Base-by-base conservation (phyloP, 2,888 invertebrate species). In the Drosophila colorata region DNA sequence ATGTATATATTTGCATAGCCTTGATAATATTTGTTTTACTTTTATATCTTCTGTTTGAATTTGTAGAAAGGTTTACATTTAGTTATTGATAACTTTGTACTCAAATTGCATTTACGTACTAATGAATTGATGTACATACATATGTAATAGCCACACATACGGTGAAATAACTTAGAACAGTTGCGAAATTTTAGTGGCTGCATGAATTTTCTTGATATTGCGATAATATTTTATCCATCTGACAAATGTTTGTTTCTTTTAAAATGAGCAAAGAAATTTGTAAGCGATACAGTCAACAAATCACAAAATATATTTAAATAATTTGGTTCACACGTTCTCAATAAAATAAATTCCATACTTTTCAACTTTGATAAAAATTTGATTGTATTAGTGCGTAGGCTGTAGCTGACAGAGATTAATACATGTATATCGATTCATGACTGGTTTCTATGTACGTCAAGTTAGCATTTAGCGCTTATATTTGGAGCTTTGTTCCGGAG, bases 331-430 rank as follows among this genome's bases (percentile, higher is more conserved):
- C 73, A 61, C 74, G 83, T 66, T 80, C 69, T 74, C 57, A 52
- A 70, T 68, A 79, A 82, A 64, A 72, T 70, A 70, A 82, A 65
- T 82, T 87, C 88, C 84, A 85, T 85, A 80, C 86, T 85, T 78
- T 85, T 86, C 74, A 77, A 73, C 86, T 78, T 76, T 76, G 56
- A 52, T 72, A 74, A 77, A 72, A 77, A 69, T 69, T 58, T 58
- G 37, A 65, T 77, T 60, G 46, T 57, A 43, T 46, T 52, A 52
- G 33, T 60, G 8, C 0, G 9, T 28, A 28, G 60, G 14, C 46
- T 44, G 51, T 51, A 52, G 28, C n/a, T 38, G 33, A 16, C 52
- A 76, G 55, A 38, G 74, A 59, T 70, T 28, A 8, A 56, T 40
- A 8, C 0, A 16, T 4, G 47, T n/a, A 40, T 49, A 74, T 74